These are phyloP conservation scores for Ypsolopha scabrella DNA, from an alignment of 2,888 invertebrate species.

Conservation along the genomic window DNA sequence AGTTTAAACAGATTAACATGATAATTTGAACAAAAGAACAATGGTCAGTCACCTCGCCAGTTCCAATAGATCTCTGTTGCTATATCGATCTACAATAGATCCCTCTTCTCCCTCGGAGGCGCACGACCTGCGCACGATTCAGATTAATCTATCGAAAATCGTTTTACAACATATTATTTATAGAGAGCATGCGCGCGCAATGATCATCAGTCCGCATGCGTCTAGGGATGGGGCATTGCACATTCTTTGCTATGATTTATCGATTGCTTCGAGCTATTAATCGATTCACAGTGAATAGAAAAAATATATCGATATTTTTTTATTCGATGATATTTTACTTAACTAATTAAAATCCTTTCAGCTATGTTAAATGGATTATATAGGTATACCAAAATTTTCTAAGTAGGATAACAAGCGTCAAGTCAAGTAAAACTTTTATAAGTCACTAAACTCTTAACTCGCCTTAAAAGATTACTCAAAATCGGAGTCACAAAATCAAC, in stretches of 20 bases:
- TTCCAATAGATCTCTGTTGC: slow-evolving; percentile 15
- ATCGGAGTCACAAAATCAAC: not conserved
- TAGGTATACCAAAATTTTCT: no score
- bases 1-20: not conserved
- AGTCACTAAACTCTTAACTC: no score
- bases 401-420: no score
- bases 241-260: slow-evolving; percentile 16
- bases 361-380: no score
- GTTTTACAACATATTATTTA: slow-evolving; percentile 72
- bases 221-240: slow-evolving; percentile 46
- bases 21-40: no score
- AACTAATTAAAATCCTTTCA: no score
- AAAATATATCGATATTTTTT: no score
- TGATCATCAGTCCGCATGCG: slow-evolving; percentile 67
- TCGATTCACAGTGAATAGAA: no score
- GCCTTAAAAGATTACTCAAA: not conserved
- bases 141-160: slow-evolving; percentile 72
- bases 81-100: slow-evolving; percentile 65
- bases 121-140: slow-evolving; percentile 69
- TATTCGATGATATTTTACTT: no score
- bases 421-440: no score
- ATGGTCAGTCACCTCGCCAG: slow-evolving; percentile 23
- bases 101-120: slow-evolving; percentile 54
- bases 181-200: slow-evolving; percentile 68
- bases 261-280: slow-evolving; percentile 12